phyloP scores from a whole-genome alignment of 2,113 vertebrate species.

The Ptilorrhoa leucosticta region DNA sequence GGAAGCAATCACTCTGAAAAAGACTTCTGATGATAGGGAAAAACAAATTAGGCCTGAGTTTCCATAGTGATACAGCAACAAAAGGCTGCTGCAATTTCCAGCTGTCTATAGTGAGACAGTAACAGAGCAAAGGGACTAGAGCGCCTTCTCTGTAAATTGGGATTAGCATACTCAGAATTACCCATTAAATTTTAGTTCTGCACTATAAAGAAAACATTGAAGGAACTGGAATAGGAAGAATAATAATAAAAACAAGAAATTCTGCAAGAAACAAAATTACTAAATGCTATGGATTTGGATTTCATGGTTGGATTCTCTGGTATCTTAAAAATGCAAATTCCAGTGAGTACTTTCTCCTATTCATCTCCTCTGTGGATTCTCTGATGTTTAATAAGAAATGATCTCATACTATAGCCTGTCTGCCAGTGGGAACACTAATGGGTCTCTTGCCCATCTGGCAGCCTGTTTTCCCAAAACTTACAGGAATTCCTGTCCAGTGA shows the following conservation, averaged over 20 bases:
- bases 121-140: background rate
- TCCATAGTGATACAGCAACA: conserved; percentile 51
- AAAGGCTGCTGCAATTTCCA: conserved; percentile 50
- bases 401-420: background rate
- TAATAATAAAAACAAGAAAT: background rate
- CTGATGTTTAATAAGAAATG: conserved; percentile 24
- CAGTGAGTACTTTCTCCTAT: background rate
- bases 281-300: conserved; percentile 13
- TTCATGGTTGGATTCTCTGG: background rate
- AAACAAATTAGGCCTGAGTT: conserved; percentile 50
- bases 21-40: background rate
- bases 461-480: background rate
- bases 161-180: background rate
- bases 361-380: conserved; percentile 1
- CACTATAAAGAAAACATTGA: background rate
- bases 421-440: background rate
- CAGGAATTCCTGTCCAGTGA: background rate
- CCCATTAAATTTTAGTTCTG: background rate
- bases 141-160: background rate
- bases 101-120: background rate
- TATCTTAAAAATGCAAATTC: conserved; percentile 24
- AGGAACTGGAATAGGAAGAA: background rate
- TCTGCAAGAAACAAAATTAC: background rate
- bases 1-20: conserved; percentile 44
- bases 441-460: background rate